Base-by-base conservation (phyloP, 2,888 invertebrate genomes). In the Erebia ligea region DNA sequence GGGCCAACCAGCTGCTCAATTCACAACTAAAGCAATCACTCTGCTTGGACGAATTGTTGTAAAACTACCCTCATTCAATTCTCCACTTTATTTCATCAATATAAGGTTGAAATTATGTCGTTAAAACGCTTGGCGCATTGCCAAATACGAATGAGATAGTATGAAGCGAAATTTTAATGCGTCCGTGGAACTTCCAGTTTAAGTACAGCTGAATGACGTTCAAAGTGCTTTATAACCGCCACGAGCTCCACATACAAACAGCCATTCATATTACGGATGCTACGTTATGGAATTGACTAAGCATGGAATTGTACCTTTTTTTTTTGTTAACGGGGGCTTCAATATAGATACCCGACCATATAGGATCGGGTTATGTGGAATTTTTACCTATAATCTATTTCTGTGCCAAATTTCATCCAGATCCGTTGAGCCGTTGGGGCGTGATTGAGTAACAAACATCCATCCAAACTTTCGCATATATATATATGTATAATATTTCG, bases 1-100 rank as follows among this genome's bases (percentile, higher is more conserved):
- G 34, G 42, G 63, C 62, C 73, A 67, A 70, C 57, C 73, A 70
- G 68, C 71, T 74, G 71, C 65, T 72, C 68, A 62, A 73, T 71
- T 73, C 58, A 57, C 52, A 69, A 69, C 69, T 70, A 72, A 72
- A 72, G 74, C 74, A 67, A 74, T 70, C 66, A 48, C 57, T 61
- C 57, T 17, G 6, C 57, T 58, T 11, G 48, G 52, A 57, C 68
- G 63, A 68, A 67, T 71, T 71, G 68, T 71, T 71, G 56, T 50
- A 63, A 63, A 19, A 42, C 42, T 50, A 50, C 50, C 50, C 50
- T n/a, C 63, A n/a, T 21, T 34, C 25, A 1, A 50, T 15, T 17
- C 10, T 25, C 48, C 21, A 34, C 50, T 19, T 50, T 50, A 63
- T 10, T 2, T 11, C 3, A 4, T 25, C 15, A 10, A 8, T 0